Base-by-base conservation (phyloP, 2,888 invertebrate genomes). In the Diaphora mendica region DNA sequence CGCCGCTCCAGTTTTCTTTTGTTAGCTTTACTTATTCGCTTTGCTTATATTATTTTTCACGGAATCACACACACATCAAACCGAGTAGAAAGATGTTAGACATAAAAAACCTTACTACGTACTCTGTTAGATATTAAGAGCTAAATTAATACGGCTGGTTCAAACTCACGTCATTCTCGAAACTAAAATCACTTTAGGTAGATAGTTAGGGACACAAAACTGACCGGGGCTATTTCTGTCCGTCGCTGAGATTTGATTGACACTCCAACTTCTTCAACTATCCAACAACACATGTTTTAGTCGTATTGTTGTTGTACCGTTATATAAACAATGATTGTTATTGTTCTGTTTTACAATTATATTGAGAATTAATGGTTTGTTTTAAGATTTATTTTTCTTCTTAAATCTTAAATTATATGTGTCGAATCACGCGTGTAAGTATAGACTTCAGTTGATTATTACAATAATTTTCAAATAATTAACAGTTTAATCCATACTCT, bases 221-320 rank as follows among this genome's bases (percentile, higher is more conserved):
- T 84, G 84, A 84, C 84, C 84, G 72, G n/a, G 71, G 84, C 80
- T 84, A 85, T 79, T 84, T 62, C 65, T 75, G 85, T 75, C 74
- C 72, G 39, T 75, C 55, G 55, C 68, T 66, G 77, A 83, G 84
- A 80, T 83, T 85, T 84, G 84, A 84, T 84, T 80, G 84, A 84
- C 83, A 82, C 74, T 51, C 64, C 72, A 70, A 77, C 77, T 77
- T 67, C 33, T 51, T 35, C 8, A 71, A 72, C 65, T 71, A 65
- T 33, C 68, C 71, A 13, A 20, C 48, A 62, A 75, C 72, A 72
- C 64, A 33, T 76, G 75, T 69, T 72, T 69, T 48, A 5, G 44
- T 65, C 66, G 48, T 72, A 72, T 55, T 70, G 70, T 48, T n/a
- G 51, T 44, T 73, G n/a, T 73, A 33, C 33, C 68, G 51, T 68